Conservation (phyloP, 2,888 invertebrate species). For the Branchipolynoe longqiensis region DNA sequence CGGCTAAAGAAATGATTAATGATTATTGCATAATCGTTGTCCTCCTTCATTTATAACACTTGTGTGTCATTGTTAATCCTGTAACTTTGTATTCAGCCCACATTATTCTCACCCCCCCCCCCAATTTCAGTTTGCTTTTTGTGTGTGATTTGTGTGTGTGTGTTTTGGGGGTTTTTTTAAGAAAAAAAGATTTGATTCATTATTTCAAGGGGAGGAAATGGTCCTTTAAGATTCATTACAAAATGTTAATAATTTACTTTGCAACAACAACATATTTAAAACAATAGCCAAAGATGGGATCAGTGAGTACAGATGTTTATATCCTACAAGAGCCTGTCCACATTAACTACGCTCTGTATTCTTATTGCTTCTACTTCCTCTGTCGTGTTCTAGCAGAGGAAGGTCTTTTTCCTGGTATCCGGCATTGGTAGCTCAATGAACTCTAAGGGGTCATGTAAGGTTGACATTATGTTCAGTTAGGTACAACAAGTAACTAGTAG, state of each 20-base stretch:
- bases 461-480: no score
- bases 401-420: background rate
- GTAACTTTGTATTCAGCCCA: no score
- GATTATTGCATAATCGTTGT: no score
- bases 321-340: background rate
- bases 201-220: no score
- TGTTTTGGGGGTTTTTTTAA: background rate
- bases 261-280: background rate
- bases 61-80: no score
- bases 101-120: no score
- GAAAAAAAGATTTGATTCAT: no score
- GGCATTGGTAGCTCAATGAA: no score
- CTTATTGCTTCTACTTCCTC: background rate
- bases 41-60: no score
- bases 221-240: background rate
- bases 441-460: no score
- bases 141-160: background rate
- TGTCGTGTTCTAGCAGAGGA: background rate
- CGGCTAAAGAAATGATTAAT: no score
- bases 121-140: background rate
- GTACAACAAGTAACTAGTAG: no score
- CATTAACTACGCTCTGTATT: background rate
- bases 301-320: conserved; percentile 14
- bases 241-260: background rate
- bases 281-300: conserved; percentile 10